Percentiles rank a stretch among this genome's conserved stretches.
Evolutionary conservation across 2,797 vertebrate genomes (phyloP).

Genomic region (Sphenopsis melanotis): DNA sequence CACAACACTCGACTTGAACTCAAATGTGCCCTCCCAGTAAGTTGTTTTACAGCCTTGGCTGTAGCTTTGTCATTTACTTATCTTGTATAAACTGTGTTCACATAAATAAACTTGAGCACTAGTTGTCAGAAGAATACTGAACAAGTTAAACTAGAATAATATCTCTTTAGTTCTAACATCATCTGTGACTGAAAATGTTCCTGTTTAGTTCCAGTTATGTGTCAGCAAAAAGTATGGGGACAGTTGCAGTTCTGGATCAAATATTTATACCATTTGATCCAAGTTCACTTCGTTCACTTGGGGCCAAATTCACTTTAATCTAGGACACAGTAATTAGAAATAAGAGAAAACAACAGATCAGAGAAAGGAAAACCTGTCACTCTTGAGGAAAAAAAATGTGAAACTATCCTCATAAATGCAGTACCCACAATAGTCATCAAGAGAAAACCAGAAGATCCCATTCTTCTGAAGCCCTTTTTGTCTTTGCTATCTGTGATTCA

Average conservation of each 20-base stretch:
- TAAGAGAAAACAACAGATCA: neutral
- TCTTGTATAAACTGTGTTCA: neutral
- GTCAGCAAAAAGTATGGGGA: neutral
- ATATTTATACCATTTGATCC: neutral
- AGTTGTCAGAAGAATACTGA: neutral
- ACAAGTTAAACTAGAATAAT: neutral
- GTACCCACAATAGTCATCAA: neutral
- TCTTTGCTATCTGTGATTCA: neutral
- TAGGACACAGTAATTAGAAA: neutral
- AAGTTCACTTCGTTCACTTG: neutral
- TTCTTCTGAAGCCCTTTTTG: neutral
- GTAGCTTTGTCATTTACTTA: neutral
- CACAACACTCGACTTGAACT: accelerated
- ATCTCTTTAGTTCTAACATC: neutral
- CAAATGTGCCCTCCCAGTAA: accelerated
- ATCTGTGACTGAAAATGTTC: neutral
- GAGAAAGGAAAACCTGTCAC: neutral
- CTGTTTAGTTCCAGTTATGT: neutral
- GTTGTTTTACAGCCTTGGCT: neutral
- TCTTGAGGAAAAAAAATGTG: neutral
- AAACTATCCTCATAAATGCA: neutral
- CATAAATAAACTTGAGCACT: neutral
- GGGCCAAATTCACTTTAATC: neutral
- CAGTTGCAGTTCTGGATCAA: neutral
- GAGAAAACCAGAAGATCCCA: neutral